These are phyloP conservation scores for Bursaphelenchus mucronatus DNA, from an alignment of 1,140 invertebrate species.

Conservation along the genomic window DNA sequence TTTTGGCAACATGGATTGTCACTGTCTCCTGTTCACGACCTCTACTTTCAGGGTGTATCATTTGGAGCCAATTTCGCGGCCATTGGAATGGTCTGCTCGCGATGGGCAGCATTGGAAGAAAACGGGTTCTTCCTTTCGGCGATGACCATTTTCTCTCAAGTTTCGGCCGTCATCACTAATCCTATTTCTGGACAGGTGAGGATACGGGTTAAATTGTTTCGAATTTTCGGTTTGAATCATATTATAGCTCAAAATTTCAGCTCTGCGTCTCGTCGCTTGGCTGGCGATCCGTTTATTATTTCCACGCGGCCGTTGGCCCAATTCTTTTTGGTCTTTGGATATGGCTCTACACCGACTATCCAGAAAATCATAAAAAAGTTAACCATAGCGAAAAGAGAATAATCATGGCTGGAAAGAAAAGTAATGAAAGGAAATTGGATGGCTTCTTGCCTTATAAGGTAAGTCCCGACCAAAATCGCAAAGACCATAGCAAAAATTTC, in stretches of 20 bases:
- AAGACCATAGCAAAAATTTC: neutral
- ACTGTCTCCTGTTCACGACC: no score
- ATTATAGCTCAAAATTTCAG: constrained; percentile 13
- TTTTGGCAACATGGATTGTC: no score
- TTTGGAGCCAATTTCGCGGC: constrained; percentile 42
- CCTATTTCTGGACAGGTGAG: constrained; percentile 27
- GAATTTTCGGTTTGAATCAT: no score
- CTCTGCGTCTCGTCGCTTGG: constrained; percentile 33
- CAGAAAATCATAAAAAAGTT: constrained; percentile 32
- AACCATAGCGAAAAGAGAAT: constrained; percentile 15
- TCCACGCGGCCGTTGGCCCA: constrained; percentile 25
- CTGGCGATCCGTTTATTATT: constrained; percentile 37
- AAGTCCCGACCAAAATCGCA: neutral
- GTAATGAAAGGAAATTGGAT: constrained; percentile 24
- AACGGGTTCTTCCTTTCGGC: constrained; percentile 42
- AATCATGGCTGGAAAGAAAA: constrained; percentile 30
- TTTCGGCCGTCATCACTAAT: constrained; percentile 27
- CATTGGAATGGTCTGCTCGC: constrained; percentile 38
- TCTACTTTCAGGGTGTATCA: constrained; percentile 31
- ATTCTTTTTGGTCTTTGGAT: constrained; percentile 32
- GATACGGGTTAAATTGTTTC: no score
- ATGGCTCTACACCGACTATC: constrained; percentile 36
- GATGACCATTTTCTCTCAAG: constrained; percentile 32
- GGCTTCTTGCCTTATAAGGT: constrained; percentile 36
- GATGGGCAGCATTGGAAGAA: constrained; percentile 40